phyloP scores from a whole-genome alignment of 1,140 invertebrate genomes.

The Aphelenchoides avenae region DNA sequence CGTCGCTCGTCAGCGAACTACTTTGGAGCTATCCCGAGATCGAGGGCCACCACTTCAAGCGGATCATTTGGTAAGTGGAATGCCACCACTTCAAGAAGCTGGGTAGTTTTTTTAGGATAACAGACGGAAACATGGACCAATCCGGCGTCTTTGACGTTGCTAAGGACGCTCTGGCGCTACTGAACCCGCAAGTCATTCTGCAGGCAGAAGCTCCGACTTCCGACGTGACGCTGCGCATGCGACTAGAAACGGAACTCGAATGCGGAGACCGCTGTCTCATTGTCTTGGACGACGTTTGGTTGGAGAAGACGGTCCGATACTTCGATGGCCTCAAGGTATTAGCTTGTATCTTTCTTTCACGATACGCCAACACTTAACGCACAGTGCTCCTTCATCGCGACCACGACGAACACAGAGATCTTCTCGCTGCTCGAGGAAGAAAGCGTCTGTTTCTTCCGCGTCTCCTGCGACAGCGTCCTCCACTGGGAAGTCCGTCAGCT shows the following conservation, averaged over 20 bases:
- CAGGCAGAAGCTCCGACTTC: not conserved
- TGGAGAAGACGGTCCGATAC: slow-evolving; percentile 15
- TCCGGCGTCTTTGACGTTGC: not conserved
- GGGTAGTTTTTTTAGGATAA: slow-evolving; percentile 14
- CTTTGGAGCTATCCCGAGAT: slow-evolving; percentile 10
- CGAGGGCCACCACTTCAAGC: slow-evolving; percentile 1
- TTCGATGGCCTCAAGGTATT: slow-evolving; percentile 11
- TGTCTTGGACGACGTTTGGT: slow-evolving; percentile 9
- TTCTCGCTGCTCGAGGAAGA: slow-evolving; percentile 6
- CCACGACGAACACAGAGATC: slow-evolving; percentile 1
- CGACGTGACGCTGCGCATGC: slow-evolving; percentile 1
- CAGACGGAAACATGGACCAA: slow-evolving; percentile 4
- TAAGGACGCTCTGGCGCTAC: slow-evolving; percentile 7
- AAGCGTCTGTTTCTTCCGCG: not conserved
- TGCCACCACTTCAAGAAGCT: not conserved
- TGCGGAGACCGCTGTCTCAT: not conserved
- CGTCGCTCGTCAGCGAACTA: slow-evolving; percentile 6
- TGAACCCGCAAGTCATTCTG: not conserved
- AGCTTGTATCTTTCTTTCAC: not conserved
- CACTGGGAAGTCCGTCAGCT: not conserved
- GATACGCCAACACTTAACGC: not conserved
- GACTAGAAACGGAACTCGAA: slow-evolving; percentile 4
- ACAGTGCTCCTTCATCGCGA: slow-evolving; percentile 8
- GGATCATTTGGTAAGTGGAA: slow-evolving; percentile 12
- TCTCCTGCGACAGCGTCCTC: not conserved